Conservation (phyloP, 2,113 vertebrate genomes). For the Lophochroa leadbeateri region DNA sequence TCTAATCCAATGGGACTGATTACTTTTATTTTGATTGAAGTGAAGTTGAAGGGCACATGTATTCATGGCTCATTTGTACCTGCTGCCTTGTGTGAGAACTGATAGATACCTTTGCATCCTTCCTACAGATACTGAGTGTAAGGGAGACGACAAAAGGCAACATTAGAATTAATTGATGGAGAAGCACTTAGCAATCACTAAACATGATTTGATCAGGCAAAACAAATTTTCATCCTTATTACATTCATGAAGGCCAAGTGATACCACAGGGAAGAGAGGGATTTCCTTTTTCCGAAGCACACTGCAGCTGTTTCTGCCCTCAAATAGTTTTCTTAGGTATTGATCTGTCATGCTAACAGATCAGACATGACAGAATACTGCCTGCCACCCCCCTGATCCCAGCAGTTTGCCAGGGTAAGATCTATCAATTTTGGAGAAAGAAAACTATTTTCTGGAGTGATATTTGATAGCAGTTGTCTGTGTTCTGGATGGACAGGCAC, state of each 20-base stretch:
- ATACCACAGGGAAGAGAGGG: not conserved
- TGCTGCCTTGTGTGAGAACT: not conserved
- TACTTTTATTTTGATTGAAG: not conserved
- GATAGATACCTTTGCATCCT: not conserved
- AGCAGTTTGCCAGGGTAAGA: not conserved
- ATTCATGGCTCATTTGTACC: not conserved
- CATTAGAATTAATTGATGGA: not conserved
- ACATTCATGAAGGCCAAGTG: not conserved
- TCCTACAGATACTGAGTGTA: not conserved
- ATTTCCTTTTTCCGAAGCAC: not conserved
- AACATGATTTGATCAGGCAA: not conserved
- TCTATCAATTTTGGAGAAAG: not conserved
- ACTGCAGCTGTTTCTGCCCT: not conserved
- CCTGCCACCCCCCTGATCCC: not conserved
- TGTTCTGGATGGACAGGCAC: not conserved
- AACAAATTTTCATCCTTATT: not conserved
- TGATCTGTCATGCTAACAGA: not conserved
- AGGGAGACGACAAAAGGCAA: not conserved
- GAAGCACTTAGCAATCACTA: not conserved
- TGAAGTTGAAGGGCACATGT: not conserved
- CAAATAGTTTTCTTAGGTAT: not conserved
- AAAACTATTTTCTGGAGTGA: not conserved
- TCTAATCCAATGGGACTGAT: slow-evolving; percentile 22
- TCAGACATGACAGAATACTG: not conserved
- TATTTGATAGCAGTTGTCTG: not conserved